Evolutionary conservation across 2,888 invertebrate genomes (phyloP).

Genomic region (Cabera pusaria): DNA sequence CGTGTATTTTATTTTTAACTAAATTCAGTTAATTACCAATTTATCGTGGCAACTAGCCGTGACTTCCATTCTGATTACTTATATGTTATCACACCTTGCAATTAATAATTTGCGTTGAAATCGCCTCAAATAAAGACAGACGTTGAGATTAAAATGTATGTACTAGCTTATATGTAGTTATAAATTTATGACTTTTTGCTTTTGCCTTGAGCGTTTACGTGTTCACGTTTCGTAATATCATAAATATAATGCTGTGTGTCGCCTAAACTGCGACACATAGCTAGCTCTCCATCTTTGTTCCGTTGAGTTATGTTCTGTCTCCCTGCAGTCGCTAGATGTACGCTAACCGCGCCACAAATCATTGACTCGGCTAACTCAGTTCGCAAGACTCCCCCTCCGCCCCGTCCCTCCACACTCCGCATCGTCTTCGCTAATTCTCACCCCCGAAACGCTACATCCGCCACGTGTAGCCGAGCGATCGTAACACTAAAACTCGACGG

Average conservation of each 20-base stretch:
- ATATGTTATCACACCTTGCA: too few species aligned
- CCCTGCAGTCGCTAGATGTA: conserved; percentile 60
- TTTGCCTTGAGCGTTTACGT: too few species aligned
- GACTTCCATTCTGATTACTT: too few species aligned
- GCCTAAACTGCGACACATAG: conserved; percentile 45
- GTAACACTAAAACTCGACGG: conserved; percentile 51
- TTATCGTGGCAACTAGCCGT: conserved; percentile 40
- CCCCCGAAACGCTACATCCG: conserved; percentile 53
- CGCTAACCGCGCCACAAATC: conserved; percentile 72
- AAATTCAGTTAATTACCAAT: conserved; percentile 42
- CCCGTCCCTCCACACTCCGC: conserved; percentile 33
- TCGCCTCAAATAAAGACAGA: too few species aligned
- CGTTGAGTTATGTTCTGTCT: conserved; percentile 57
- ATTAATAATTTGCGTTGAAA: too few species aligned
- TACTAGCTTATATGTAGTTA: too few species aligned
- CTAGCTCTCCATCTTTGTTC: conserved; percentile 59
- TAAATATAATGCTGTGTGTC: conserved; percentile 41
- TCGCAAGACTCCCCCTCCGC: conserved; percentile 49
- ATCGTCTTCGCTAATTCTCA: conserved; percentile 59
- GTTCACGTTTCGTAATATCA: conserved; percentile 26
- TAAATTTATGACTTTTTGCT: too few species aligned
- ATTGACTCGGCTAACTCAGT: conserved; percentile 63
- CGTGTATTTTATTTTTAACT: conserved; percentile 22
- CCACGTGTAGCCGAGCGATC: conserved; percentile 45
- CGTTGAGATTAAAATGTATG: too few species aligned